Percentiles rank a stretch among this genome's conserved stretches.
These are phyloP conservation scores for Azemiops feae DNA, from an alignment of 2,113 vertebrate species.

Conservation along the genomic window DNA sequence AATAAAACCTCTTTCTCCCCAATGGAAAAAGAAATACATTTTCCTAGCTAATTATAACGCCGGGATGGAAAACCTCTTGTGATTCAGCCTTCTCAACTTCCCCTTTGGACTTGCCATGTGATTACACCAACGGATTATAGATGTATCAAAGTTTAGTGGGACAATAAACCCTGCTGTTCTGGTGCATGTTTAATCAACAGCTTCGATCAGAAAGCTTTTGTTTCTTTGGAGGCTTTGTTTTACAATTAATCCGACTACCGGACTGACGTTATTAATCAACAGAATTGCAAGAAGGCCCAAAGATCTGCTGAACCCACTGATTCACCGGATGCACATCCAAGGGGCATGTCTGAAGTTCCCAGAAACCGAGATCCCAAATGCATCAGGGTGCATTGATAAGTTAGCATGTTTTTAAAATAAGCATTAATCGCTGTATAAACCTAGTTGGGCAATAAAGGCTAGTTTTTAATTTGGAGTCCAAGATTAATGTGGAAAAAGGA, in stretches of 20 bases:
- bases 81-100: constrained; percentile 53
- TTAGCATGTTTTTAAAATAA: constrained; percentile 33
- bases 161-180: constrained; percentile 44
- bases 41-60: constrained; percentile 42
- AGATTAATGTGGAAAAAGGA: not conserved
- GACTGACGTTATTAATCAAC: constrained; percentile 56
- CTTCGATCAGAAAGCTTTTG: constrained; percentile 41
- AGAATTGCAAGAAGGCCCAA: constrained; percentile 51
- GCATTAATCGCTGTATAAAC: not conserved
- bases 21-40: constrained; percentile 22
- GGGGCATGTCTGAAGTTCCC: constrained; percentile 24
- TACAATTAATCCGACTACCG: constrained; percentile 62
- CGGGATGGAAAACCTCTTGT: constrained; percentile 47
- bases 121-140: constrained; percentile 45
- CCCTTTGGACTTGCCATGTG: not conserved
- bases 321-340: constrained; percentile 20
- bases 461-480: not conserved
- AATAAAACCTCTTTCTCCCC: constrained; percentile 5
- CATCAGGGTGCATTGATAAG: constrained; percentile 36
- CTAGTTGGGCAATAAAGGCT: not conserved
- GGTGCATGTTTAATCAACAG: constrained; percentile 42
- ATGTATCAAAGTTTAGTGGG: constrained; percentile 37
- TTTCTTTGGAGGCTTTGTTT: constrained; percentile 47
- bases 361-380: constrained; percentile 37
- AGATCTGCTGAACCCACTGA: constrained; percentile 16